These are phyloP conservation scores for Acanthisitta chloris DNA, from an alignment of 2,113 vertebrate species.

Conservation along the genomic window DNA sequence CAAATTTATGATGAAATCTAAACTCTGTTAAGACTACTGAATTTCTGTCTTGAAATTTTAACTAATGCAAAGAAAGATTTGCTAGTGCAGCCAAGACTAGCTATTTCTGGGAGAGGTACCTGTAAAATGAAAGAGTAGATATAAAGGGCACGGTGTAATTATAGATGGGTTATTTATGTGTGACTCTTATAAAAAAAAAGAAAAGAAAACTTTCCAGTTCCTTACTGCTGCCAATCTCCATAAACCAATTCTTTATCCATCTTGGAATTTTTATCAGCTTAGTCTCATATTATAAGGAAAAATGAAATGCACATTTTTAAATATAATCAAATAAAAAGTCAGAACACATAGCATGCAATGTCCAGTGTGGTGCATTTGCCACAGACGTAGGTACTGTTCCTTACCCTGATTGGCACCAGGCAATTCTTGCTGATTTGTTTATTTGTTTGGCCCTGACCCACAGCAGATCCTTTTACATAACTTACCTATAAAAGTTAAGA, in stretches of 20 bases:
- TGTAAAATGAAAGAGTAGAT: not conserved
- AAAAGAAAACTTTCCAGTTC: not conserved
- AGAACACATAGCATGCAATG: not conserved
- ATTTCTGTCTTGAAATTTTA: slow-evolving; percentile 5
- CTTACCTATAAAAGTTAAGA: not conserved
- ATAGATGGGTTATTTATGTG: not conserved
- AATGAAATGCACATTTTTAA: not conserved
- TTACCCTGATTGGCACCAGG: not conserved
- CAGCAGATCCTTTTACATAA: not conserved
- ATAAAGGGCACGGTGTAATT: not conserved
- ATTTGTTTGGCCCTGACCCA: not conserved
- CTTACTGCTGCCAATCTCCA: slow-evolving; percentile 13
- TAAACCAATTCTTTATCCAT: slow-evolving; percentile 43
- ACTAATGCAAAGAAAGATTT: not conserved
- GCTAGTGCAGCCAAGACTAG: not conserved
- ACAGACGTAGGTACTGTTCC: not conserved
- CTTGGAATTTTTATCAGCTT: slow-evolving; percentile 43
- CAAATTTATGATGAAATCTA: slow-evolving; percentile 29
- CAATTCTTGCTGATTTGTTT: not conserved
- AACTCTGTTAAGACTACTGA: slow-evolving; percentile 25
- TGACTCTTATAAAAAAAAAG: not conserved
- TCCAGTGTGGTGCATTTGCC: not conserved
- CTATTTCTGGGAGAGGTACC: not conserved
- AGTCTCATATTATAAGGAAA: slow-evolving; percentile 4
- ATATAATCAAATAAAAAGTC: not conserved